Conservation (phyloP, 2,113 vertebrate species). For the Macheiramphus alcinus region DNA sequence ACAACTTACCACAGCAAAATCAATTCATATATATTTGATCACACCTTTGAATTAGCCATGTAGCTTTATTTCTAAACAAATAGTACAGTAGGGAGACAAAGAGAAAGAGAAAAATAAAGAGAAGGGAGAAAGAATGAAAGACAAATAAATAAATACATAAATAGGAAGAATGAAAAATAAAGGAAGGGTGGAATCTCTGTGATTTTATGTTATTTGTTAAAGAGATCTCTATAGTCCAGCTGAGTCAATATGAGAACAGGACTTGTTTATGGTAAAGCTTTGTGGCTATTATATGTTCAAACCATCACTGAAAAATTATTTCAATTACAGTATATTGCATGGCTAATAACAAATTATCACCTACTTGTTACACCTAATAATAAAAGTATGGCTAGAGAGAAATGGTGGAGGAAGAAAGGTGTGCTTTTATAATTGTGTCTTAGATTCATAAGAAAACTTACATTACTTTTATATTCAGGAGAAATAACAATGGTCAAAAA, state of each 20-base stretch:
- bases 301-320: neutral
- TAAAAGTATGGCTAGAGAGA: neutral
- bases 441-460: neutral
- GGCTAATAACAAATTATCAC: neutral
- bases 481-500: neutral
- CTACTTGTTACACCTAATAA: neutral
- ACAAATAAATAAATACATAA: neutral
- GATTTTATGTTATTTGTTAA: neutral
- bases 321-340: neutral
- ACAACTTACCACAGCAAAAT: neutral
- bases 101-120: neutral
- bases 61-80: neutral
- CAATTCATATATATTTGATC: neutral
- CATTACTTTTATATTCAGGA: neutral
- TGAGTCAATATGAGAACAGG: neutral
- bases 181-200: neutral
- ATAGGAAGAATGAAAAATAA: neutral
- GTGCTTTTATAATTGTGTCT: neutral
- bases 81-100: neutral
- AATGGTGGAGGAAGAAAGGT: neutral
- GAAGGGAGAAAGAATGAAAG: neutral
- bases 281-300: neutral
- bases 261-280: neutral
- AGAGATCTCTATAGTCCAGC: neutral
- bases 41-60: neutral